Conservation (phyloP, 2,113 vertebrate genomes). For the Scomber colias region DNA sequence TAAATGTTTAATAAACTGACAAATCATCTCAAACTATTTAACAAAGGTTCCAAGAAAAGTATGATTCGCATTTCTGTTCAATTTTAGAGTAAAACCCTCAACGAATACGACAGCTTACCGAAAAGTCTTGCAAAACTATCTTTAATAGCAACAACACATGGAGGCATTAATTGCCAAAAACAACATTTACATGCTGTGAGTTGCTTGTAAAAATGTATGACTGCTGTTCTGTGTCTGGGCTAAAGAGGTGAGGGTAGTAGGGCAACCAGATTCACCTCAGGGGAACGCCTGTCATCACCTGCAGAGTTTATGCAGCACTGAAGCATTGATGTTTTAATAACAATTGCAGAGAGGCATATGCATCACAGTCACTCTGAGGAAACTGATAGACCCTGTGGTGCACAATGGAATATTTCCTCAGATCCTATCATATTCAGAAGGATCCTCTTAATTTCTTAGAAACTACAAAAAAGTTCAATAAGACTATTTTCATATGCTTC, state of each 20-base stretch:
- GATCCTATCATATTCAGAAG: neutral
- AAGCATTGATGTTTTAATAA: constrained; percentile 40
- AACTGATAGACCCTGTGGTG: constrained; percentile 23
- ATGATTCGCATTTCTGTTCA: no score
- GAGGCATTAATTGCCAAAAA: neutral
- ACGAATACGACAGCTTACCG: neutral
- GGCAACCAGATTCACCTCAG: constrained; percentile 30
- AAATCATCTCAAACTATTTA: no score
- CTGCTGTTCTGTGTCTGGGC: constrained; percentile 11
- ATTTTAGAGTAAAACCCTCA: neutral
- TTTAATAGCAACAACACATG: neutral
- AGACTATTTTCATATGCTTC: neutral
- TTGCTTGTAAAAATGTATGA: neutral
- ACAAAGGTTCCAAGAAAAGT: no score
- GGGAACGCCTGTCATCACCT: constrained; percentile 46
- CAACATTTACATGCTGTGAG: neutral
- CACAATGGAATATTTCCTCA: neutral
- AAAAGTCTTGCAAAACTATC: neutral
- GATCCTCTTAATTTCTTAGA: neutral
- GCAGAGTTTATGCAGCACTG: constrained; percentile 9
- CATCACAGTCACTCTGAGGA: constrained; percentile 14
- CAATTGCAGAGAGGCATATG: constrained; percentile 1
- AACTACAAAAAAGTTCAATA: neutral
- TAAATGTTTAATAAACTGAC: neutral
- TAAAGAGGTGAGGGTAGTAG: constrained; percentile 27